Evolutionary conservation across 2,888 invertebrate genomes (phyloP), one percentile per base, ranked within the genome.

Genomic region (Hyppa rectilinea): DNA sequence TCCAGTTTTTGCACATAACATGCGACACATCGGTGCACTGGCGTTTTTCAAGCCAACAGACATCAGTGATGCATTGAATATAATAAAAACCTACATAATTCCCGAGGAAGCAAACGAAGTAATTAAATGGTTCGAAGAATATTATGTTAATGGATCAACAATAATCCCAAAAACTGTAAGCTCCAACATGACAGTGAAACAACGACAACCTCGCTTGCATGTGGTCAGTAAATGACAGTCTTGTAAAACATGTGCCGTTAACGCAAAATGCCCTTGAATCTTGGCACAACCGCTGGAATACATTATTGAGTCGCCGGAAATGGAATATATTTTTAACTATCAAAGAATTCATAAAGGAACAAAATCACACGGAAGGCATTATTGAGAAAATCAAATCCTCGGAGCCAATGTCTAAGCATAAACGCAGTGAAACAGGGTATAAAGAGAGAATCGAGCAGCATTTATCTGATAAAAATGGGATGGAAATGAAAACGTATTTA

Each of bases 401-500:
- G 23, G 23, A 56, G 38, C 26, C 56, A 34, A 26, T 58, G 6
- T 40, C 29, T 43, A 36, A 36, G 36, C 59, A 31, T 43, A 43
- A 59, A n/a, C 43, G 43, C 43, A 43, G n/a, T 59, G 43, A 43
- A 43, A 43, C 40, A 56, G 26, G 56, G 56, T 56, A 38, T 56
- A 58, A 40, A 45, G 59, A 45, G 45, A 45, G 31, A 59, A 59
- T 31, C 59, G 45, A 60, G 43, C 23, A 31, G 59, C 31, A 60
- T 45, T 45, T 60, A 60, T 60, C 31, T 17, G 43, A 60, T 49
- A 49, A 36, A 61, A 61, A 61, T 49, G 49, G 49, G 26, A 61
- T 49, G 34, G 47, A 61, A 2, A 36, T 61, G 47, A 47, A 49
- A 61, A 36, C 36, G 36, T 61, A 61, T 61, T 61, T 49, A 61